phyloP scores from a whole-genome alignment of 2,888 invertebrate species.

The Seladonia tumulorum region DNA sequence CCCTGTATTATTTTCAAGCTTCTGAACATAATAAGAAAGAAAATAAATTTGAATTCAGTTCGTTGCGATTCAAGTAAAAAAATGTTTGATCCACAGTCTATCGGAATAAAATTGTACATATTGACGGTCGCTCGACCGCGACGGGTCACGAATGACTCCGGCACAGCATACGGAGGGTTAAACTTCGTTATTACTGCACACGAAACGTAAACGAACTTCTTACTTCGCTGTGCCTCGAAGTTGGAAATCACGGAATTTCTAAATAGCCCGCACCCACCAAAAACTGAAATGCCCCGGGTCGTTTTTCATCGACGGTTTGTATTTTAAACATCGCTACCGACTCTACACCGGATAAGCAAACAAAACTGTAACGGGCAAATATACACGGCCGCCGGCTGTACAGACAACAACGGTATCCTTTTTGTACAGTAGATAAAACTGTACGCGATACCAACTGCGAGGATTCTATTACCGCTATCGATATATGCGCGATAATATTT shows the following conservation, averaged over 20 bases:
- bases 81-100: no score
- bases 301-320: slow-evolving; percentile 4
- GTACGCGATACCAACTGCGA: background rate
- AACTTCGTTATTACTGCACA: slow-evolving; percentile 20
- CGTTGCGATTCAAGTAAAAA: no score
- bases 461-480: background rate
- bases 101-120: no score
- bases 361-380: background rate
- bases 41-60: no score
- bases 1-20: no score
- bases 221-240: background rate
- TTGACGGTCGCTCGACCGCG: no score
- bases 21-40: no score
- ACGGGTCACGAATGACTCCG: no score
- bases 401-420: background rate
- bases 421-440: background rate
- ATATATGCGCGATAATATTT: slow-evolving; percentile 10
- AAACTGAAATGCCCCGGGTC: no score
- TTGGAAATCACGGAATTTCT: slow-evolving; percentile 8
- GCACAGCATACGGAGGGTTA: background rate
- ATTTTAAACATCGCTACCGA: background rate
- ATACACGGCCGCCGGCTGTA: background rate
- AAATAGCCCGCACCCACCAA: background rate
- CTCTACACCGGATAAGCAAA: slow-evolving; percentile 9
- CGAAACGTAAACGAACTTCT: slow-evolving; percentile 15